phyloP scores from a whole-genome alignment of 2,797 vertebrate species.

The Spinus olivaceus region DNA sequence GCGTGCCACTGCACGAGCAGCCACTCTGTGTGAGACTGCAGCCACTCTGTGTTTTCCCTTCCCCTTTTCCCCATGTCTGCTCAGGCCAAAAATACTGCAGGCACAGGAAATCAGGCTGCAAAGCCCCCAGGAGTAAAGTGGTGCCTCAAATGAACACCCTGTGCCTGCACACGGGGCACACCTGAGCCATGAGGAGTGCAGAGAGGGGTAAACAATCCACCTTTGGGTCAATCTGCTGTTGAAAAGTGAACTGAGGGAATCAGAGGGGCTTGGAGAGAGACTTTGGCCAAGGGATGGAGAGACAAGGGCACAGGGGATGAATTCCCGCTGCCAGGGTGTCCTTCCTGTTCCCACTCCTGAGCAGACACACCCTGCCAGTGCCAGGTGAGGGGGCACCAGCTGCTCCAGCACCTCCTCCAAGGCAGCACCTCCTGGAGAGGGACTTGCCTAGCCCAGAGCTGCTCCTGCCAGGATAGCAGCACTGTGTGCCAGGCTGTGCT shows the following conservation, averaged over 20 bases:
- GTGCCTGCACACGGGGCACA: accelerated
- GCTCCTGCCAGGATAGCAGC: not conserved
- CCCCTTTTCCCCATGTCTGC: not conserved
- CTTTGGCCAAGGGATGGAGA: not conserved
- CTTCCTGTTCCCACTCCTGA: not conserved
- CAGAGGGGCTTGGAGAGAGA: not conserved
- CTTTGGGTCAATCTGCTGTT: not conserved
- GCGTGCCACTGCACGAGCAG: not conserved
- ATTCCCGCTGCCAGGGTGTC: not conserved
- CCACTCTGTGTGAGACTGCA: not conserved
- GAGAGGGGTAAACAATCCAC: not conserved
- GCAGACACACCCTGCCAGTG: not conserved
- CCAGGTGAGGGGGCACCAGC: not conserved
- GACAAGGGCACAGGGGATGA: not conserved
- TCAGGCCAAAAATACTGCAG: not conserved
- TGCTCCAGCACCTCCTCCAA: not conserved
- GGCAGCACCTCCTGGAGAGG: not conserved
- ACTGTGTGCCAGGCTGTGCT: not conserved
- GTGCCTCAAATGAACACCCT: not conserved
- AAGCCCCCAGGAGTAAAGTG: accelerated
- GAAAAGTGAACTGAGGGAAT: not conserved
- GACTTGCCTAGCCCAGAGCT: not conserved
- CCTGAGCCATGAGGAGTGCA: accelerated
- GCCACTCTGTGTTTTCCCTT: not conserved
- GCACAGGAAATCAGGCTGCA: not conserved